Evolutionary conservation across 2,113 vertebrate genomes (phyloP), one percentile per base, ranked within the genome.

Genomic region (Pterocles gutturalis): DNA sequence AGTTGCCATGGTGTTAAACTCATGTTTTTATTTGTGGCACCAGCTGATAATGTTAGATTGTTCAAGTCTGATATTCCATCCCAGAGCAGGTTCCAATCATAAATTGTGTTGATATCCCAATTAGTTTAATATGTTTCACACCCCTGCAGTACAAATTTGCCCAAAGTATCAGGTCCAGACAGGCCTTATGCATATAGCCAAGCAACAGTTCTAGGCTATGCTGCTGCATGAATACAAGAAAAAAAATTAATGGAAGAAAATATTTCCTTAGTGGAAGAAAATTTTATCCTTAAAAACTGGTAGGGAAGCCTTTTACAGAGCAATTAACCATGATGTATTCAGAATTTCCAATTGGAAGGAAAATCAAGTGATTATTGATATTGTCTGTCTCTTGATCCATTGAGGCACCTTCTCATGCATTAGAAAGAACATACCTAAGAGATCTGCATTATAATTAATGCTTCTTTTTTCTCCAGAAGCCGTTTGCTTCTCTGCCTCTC

Each of bases 301-400:
- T 31, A 49, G 15, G 12, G 48, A 76, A 72, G 19, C 8, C 5
- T 69, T 80, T 49, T 57, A 72, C 69, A 83, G 53, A 84, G 61
- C 10, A 69, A 49, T 83, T 79, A 57, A 91, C 5, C 6, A 18
- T 33, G 16, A 25, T 49, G 16, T 41, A 43, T 73, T 65, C 38
- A 85, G n/a, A 58, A 46, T 78, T 91, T 88, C 28, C 36, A n/a
- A 17, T 8, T 85, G 21, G 41, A 95, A 90, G 31, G n/a, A 13
- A 94, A 73, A 80, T 29, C 17, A 76, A 90, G 36, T 57, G 22
- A 45, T 85, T 94, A 45, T 21, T 90, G 70, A 55, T 90, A 67
- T 33, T 60, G 16, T 84, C 72, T 84, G 29, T 80, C 36, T 53
- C 57, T 48, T 83, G 33, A 77, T 90, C 34, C 72, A 38, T 54